Base-by-base conservation (phyloP, 2,888 invertebrate genomes). In the Apodemia duryi region DNA sequence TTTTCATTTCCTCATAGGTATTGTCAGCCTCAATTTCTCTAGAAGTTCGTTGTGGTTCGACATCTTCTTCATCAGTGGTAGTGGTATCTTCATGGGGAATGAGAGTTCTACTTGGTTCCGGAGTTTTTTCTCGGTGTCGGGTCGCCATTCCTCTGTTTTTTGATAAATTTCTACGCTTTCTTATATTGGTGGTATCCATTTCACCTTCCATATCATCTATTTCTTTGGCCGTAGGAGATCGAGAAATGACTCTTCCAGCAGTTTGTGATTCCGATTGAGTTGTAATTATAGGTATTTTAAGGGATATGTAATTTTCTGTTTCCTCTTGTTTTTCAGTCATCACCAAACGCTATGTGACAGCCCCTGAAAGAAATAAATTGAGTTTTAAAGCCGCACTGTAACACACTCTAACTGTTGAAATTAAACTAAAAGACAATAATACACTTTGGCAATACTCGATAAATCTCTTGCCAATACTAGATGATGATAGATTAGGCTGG, bases 41-140 rank as follows among this genome's bases (percentile, higher is more conserved):
- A 1, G 88, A 86, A 70, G 81, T 81, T 21, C 84, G 82, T 52
- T 69, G 68, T 21, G 83, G 82, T 65, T 74, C 77, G 1, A 74
- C 67, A 60, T 92, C 91, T 74, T 92, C 92, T 69, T 92, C 92
- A 61, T 93, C 91, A 21, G 92, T 91, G 49, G 95, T 95, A 9
- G 95, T 94, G 62, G 94, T 93, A 68, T 95, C 95, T 71, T 95
- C 93, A 65, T 90, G 89, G 38, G 91, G 91, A 35, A 93, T 80
- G 38, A 86, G 86, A 66, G 86, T 84, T 75, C 89, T 83, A 52
- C 88, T 82, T 1, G 92, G 91, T 73, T 92, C 92, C 6, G 92
- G 92, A 11, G 92, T 92, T 67, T 92, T 89, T 74, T 92, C 92
- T 73, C 92, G 83, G 66, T 90, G 89, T 67, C 91, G 84, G 10